Conservation (phyloP, 2,797 vertebrate species). For the Periparus ater region DNA sequence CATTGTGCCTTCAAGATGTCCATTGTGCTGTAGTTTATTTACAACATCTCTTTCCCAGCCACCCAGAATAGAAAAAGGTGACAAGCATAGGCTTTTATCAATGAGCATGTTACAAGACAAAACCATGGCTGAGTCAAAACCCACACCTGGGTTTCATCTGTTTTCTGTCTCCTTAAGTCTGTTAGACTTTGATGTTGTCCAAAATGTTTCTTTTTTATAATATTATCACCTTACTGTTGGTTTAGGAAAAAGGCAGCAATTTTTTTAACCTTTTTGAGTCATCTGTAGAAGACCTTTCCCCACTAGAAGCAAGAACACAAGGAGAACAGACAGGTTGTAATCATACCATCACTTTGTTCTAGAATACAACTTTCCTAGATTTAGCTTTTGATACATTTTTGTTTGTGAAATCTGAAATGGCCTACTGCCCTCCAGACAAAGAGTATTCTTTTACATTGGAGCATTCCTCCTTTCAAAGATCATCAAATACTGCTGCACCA, state of each 20-base stretch:
- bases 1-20: not conserved
- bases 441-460: not conserved
- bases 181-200: not conserved
- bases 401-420: not conserved
- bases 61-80: not conserved
- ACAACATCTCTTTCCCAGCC: not conserved
- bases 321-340: not conserved
- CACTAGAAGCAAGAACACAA: not conserved
- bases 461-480: not conserved
- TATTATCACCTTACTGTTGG: not conserved
- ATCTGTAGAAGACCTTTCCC: not conserved
- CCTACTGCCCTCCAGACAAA: not conserved
- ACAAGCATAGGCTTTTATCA: not conserved
- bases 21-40: not conserved
- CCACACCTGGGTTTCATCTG: not conserved
- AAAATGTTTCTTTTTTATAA: not conserved
- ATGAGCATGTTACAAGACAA: not conserved
- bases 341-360: not conserved
- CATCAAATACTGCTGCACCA: not conserved
- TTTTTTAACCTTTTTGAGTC: not conserved
- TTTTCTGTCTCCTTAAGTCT: not conserved
- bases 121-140: not conserved
- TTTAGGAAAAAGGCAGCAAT: not conserved
- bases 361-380: not conserved
- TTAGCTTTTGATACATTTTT: not conserved